Base-by-base conservation (phyloP, 2,113 vertebrate genomes). In the Butorides virescens region DNA sequence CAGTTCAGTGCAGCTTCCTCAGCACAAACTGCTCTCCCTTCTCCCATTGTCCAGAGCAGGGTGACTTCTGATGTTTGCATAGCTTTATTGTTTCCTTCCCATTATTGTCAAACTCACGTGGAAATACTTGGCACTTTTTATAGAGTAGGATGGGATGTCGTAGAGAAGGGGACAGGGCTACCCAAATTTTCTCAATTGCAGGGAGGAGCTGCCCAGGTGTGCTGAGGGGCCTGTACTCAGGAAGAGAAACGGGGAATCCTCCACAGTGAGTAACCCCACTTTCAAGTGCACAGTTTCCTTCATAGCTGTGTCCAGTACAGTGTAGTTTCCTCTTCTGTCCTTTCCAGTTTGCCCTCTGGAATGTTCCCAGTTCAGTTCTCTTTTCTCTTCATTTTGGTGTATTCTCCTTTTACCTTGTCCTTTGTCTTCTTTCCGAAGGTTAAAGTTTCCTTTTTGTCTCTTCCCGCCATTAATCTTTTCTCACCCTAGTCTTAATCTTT, bases 181-280 rank as follows among this genome's bases (percentile, higher is more conserved):
- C 97, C 97, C 98, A 97, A 97, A 97, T 98, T 98, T 97, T 98
- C 97, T 98, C 95, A 98, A 87, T 98, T 97, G 95, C 98, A 98
- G 97, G 97, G 97, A 98, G 97, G 97, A 97, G 97, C 97, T 98
- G 97, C 86, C 97, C 96, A 97, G 97, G 98, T 98, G 97, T 98
- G 98, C 98, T 98, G 98, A 98, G 97, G 98, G 97, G 95, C 97
- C 97, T 96, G 95, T 97, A 97, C 97, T 98, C 97, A 97, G 98
- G 97, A 98, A 98, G 97, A 98, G 97, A 98, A 98, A 98, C 96
- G 97, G 98, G 97, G 98, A 98, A 34, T 98, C 97, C 97, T 98
- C 97, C 97, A 94, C 98, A 97, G 96, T 98, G 98, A 98, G 98
- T 98, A 98, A 98, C 96, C 96, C 97, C 97, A 14, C 96, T 97